These are phyloP conservation scores for Dinothrombium tinctorium DNA, from an alignment of 1,140 invertebrate species.

Conservation along the genomic window DNA sequence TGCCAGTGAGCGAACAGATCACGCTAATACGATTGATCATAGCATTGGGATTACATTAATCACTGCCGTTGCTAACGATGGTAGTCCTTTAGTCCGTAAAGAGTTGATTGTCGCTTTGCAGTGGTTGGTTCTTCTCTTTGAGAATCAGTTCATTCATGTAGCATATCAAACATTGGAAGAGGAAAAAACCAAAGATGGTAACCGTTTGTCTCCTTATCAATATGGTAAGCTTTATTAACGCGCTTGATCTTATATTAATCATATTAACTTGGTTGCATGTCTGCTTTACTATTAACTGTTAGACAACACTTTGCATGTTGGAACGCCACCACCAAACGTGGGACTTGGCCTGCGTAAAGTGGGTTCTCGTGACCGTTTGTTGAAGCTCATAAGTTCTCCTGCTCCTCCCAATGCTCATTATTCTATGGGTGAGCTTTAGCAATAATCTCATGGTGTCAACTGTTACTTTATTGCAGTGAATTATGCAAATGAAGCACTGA, in stretches of 20 bases:
- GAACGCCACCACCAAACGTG: background rate
- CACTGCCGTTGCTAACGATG: conserved; percentile 49
- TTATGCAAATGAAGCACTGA: too few species aligned
- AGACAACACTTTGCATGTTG: too few species aligned
- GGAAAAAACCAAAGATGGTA: conserved; percentile 18
- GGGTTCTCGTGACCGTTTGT: conserved; percentile 12
- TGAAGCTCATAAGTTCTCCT: background rate
- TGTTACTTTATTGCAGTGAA: too few species aligned
- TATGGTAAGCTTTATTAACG: background rate
- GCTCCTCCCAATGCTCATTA: too few species aligned
- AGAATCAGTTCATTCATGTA: conserved; percentile 45
- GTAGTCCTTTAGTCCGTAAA: conserved; percentile 63
- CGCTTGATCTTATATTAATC: too few species aligned
- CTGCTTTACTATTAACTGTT: too few species aligned
- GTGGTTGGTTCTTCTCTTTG: conserved; percentile 70
- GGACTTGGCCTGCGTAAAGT: conserved; percentile 10
- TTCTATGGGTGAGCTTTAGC: too few species aligned
- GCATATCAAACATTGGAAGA: conserved; percentile 45
- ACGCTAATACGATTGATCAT: conserved; percentile 78
- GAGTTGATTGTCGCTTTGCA: conserved; percentile 58
- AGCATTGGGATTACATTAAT: conserved; percentile 55
- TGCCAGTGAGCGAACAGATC: conserved; percentile 52
- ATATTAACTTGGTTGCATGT: too few species aligned
- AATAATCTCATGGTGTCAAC: too few species aligned
- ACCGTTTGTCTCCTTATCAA: background rate